Percentiles rank a stretch among this genome's conserved stretches.
phyloP scores from a whole-genome alignment of 2,888 invertebrate species.

The Cantharis lateralis region DNA sequence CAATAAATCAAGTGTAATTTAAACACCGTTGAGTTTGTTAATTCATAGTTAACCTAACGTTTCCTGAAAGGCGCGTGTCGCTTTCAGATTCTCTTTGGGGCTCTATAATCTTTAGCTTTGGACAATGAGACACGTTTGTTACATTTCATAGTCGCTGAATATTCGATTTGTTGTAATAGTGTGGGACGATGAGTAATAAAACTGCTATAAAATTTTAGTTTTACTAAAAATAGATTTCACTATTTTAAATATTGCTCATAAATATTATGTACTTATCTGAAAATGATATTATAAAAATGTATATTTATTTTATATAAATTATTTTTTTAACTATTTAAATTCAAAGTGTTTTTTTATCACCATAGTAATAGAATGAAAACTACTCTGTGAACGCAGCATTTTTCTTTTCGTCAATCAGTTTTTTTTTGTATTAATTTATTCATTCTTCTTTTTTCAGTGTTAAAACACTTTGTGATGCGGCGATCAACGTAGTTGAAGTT shows the following conservation, averaged over 20 bases:
- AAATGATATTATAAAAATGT: not conserved
- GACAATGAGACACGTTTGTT: constrained; percentile 28
- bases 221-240: not conserved
- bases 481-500: too few species aligned
- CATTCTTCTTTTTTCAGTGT: too few species aligned
- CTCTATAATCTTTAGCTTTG: constrained; percentile 13
- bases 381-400: too few species aligned
- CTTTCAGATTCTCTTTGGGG: constrained; percentile 16
- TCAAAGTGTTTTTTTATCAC: too few species aligned
- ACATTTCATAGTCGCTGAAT: constrained; percentile 22
- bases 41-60: constrained; percentile 36
- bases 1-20: constrained; percentile 33
- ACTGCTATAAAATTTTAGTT: not conserved
- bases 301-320: too few species aligned
- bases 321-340: too few species aligned
- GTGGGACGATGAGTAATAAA: constrained; percentile 1
- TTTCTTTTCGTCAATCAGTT: too few species aligned
- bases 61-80: constrained; percentile 35
- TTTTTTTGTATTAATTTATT: too few species aligned
- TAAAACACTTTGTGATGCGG: too few species aligned
- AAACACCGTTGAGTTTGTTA: constrained; percentile 34
- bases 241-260: not conserved
- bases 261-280: not conserved
- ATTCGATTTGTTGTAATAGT: not conserved
- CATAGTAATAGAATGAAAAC: too few species aligned